phyloP scores from a whole-genome alignment of 1,140 invertebrate genomes.

The Drosophila paulistorum region DNA sequence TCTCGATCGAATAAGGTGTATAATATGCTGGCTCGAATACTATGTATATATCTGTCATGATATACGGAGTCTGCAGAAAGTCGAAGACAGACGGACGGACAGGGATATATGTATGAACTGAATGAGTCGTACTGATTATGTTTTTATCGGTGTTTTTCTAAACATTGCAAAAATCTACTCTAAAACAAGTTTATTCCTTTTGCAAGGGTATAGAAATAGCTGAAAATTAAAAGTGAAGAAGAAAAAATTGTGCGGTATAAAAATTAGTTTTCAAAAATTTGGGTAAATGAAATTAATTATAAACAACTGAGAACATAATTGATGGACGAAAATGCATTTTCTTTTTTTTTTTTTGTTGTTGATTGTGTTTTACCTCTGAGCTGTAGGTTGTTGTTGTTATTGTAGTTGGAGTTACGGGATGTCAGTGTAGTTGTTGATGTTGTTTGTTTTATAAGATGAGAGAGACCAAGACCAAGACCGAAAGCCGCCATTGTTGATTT shows the following conservation, averaged over 20 bases:
- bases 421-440: slow-evolving; percentile 51
- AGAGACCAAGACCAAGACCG: neutral
- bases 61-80: no score
- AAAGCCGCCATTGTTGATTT: slow-evolving; percentile 26
- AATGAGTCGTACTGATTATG: no score
- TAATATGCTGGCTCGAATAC: no score
- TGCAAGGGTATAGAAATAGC: no score
- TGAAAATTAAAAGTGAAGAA: neutral
- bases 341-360: slow-evolving; percentile 26
- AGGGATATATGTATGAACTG: no score
- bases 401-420: slow-evolving; percentile 46
- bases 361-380: slow-evolving; percentile 82
- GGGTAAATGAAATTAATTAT: slow-evolving; percentile 12
- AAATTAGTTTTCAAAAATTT: slow-evolving; percentile 7
- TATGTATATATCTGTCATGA: no score
- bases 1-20: no score
- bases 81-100: no score
- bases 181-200: no score
- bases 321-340: slow-evolving; percentile 65
- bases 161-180: no score
- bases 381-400: slow-evolving; percentile 59
- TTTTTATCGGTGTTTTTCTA: no score
- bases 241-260: slow-evolving; percentile 35
- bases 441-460: slow-evolving; percentile 41
- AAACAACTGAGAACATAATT: slow-evolving; percentile 35